phyloP scores from a whole-genome alignment of 2,797 vertebrate species.

The Aulostomus chinensis region DNA sequence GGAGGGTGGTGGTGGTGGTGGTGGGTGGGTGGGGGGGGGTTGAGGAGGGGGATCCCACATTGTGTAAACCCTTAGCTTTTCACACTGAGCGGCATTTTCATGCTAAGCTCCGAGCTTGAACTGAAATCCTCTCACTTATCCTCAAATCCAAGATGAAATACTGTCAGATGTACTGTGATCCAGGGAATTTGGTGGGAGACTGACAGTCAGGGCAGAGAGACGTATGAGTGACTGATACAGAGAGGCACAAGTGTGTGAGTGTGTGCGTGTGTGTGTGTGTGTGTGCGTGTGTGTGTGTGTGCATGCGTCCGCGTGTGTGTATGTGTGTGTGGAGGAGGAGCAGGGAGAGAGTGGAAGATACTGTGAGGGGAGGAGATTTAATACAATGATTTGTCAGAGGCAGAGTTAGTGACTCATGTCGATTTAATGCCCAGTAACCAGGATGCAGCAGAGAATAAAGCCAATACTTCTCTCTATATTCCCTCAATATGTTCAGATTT shows the following conservation, averaged over 20 bases:
- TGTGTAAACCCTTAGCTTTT: constrained; percentile 73
- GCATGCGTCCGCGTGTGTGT: constrained; percentile 5
- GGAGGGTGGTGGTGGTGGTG: constrained; percentile 9
- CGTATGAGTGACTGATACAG: constrained; percentile 53
- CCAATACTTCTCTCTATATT: neutral
- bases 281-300: constrained; percentile 10
- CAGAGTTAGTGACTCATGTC: constrained; percentile 43
- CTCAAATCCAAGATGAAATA: constrained; percentile 82
- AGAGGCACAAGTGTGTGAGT: constrained; percentile 11
- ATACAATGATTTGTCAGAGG: constrained; percentile 55
- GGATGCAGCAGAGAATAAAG: constrained; percentile 14
- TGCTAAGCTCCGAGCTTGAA: constrained; percentile 77
- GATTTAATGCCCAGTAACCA: constrained; percentile 25
- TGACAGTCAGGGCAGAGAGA: constrained; percentile 49
- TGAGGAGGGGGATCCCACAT: constrained; percentile 35
- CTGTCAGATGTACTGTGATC: constrained; percentile 82
- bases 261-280: constrained; percentile 15
- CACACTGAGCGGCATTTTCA: constrained; percentile 60
- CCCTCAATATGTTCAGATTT: too few relatives aligned
- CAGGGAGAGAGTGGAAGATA: constrained; percentile 4
- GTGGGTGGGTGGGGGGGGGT: constrained; percentile 16
- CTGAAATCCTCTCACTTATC: constrained; percentile 80
- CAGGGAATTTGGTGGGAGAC: constrained; percentile 58
- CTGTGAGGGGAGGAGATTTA: constrained; percentile 40
- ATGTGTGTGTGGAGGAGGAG: constrained; percentile 12